Conservation (phyloP, 2,888 invertebrate genomes). For the Orthosia cruda region DNA sequence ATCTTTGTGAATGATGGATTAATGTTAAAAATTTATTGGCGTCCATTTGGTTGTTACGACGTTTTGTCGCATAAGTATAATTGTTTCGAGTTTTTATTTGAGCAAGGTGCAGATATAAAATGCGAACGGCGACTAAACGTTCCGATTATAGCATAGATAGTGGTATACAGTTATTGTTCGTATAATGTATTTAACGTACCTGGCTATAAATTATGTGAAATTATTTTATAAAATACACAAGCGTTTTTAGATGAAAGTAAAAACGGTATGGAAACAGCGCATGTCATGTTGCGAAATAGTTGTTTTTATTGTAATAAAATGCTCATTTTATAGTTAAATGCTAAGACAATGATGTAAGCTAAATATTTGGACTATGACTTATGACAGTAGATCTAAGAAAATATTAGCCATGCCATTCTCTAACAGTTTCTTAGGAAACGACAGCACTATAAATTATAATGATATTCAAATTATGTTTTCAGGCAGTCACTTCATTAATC, state of each 20-base stretch:
- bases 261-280: constrained; percentile 43
- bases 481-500: background rate
- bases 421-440: background rate
- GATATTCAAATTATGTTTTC: constrained; percentile 1
- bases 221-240: constrained; percentile 53
- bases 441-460: background rate
- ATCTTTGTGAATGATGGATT: constrained; percentile 82
- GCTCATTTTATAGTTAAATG: constrained; percentile 26
- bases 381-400: background rate
- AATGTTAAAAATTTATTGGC: constrained; percentile 85
- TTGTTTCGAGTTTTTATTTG: constrained; percentile 90
- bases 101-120: constrained; percentile 90
- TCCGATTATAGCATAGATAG: constrained; percentile 78
- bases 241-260: constrained; percentile 60
- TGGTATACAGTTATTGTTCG: constrained; percentile 70
- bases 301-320: constrained; percentile 37
- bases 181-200: constrained; percentile 66
- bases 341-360: constrained; percentile 27
- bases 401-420: background rate
- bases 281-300: constrained; percentile 46
- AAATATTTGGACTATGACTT: constrained; percentile 31
- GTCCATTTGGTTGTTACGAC: constrained; percentile 83
- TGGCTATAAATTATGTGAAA: constrained; percentile 61
- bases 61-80: constrained; percentile 83
- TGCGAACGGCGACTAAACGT: constrained; percentile 78